Conservation (phyloP, 2,888 invertebrate species). For the Synergus itoensis region DNA sequence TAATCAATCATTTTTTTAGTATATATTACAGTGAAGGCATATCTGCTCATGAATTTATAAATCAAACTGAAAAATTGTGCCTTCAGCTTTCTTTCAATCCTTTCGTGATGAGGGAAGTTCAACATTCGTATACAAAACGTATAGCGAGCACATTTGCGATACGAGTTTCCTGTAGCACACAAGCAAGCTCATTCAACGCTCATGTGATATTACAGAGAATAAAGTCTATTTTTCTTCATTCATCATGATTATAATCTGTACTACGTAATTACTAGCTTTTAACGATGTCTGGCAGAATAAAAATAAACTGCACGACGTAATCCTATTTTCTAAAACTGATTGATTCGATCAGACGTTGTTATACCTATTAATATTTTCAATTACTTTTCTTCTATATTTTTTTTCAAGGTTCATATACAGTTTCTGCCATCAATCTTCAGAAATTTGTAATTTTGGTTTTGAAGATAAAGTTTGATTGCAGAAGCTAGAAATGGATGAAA, state of each 20-base stretch:
- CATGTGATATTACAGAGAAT: neutral
- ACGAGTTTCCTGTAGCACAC: neutral
- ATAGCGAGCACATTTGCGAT: neutral
- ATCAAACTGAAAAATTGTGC: constrained; percentile 1
- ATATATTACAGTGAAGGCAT: neutral
- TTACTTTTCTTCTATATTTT: neutral
- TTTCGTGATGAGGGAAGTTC: neutral
- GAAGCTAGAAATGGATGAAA: neutral
- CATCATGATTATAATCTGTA: neutral
- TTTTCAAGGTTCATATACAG: neutral
- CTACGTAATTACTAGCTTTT: neutral
- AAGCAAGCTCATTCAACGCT: neutral
- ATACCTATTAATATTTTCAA: neutral
- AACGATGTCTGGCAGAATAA: neutral
- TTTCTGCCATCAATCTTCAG: no score
- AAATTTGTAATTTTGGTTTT: no score
- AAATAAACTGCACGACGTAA: neutral
- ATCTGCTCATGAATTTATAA: neutral
- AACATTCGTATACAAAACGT: neutral
- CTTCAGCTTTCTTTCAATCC: neutral
- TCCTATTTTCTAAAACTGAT: neutral
- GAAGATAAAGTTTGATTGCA: neutral
- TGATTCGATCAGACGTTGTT: neutral
- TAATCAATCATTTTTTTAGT: neutral
- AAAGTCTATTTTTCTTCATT: constrained; percentile 4